These are phyloP conservation scores for Meiosimyza platycephala DNA, from an alignment of 2,888 invertebrate genomes.

Conservation along the genomic window DNA sequence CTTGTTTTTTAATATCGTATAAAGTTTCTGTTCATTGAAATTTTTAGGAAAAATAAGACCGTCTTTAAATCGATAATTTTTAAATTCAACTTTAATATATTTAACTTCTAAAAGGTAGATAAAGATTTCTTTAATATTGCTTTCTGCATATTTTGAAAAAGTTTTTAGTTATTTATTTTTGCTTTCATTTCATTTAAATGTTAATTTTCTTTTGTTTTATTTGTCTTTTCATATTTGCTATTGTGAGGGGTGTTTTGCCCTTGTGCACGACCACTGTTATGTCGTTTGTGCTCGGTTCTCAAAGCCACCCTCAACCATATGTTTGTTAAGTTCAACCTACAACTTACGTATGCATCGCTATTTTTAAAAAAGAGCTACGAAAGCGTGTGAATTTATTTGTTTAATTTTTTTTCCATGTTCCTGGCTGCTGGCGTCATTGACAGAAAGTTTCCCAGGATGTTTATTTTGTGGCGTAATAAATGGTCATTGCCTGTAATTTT, in stretches of 20 bases:
- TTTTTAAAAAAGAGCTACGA: conserved; percentile 4
- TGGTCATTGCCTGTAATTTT: conserved; percentile 1
- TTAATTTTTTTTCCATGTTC: background rate
- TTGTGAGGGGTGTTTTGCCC: background rate
- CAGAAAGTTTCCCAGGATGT: conserved; percentile 32
- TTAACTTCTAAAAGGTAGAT: too few relatives aligned
- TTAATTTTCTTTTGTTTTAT: background rate
- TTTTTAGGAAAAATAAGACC: too few relatives aligned
- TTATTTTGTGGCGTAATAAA: conserved; percentile 21
- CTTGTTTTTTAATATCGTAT: too few relatives aligned
- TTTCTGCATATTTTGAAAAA: too few relatives aligned
- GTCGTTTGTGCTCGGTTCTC: conserved; percentile 1
- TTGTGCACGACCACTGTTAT: background rate
- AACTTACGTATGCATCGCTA: background rate
- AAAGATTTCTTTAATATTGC: too few relatives aligned
- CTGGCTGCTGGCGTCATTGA: background rate
- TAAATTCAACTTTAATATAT: too few relatives aligned
- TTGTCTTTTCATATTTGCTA: background rate
- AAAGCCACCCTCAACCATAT: conserved; percentile 12
- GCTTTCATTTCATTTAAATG: background rate
- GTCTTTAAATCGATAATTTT: too few relatives aligned
- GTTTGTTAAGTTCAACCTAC: background rate
- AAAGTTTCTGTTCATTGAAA: too few relatives aligned
- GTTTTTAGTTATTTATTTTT: too few relatives aligned
- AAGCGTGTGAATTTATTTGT: conserved; percentile 23